Evolutionary conservation across 2,113 vertebrate species (phyloP).

Genomic region (Marmota flaviventris): DNA sequence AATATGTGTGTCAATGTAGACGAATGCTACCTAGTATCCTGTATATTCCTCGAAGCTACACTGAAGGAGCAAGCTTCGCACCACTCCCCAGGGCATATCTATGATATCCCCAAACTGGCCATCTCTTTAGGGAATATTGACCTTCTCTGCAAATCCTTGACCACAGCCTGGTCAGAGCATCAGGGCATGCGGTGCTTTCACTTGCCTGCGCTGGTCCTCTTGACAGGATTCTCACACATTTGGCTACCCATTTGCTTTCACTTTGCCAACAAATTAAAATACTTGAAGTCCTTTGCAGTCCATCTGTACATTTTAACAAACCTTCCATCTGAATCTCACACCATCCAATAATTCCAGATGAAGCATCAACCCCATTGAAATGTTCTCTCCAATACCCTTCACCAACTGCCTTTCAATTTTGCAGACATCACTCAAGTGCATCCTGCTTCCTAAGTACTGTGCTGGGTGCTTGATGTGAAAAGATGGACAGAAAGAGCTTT

Average conservation of each 20-base stretch:
- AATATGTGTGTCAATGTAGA: rapidly evolving
- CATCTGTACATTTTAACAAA: not conserved
- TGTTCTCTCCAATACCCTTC: not conserved
- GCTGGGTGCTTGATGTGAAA: too few species aligned
- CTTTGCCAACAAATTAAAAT: not conserved
- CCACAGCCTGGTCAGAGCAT: rapidly evolving
- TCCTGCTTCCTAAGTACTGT: rapidly evolving
- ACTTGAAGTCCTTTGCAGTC: not conserved
- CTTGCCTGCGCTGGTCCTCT: not conserved
- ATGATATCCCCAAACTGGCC: rapidly evolving
- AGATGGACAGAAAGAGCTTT: not conserved
- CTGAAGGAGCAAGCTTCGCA: not conserved
- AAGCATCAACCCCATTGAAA: not conserved
- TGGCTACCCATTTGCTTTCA: not conserved
- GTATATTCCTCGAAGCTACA: not conserved
- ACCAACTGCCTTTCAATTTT: not conserved
- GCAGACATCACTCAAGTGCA: not conserved
- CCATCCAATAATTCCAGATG: not conserved
- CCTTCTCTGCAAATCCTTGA: not conserved
- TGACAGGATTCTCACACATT: not conserved
- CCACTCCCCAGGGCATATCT: rapidly evolving
- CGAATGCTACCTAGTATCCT: rapidly evolving
- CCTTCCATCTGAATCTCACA: not conserved
- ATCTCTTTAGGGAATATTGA: rapidly evolving
- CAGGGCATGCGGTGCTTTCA: rapidly evolving